Evolutionary conservation across 2,113 vertebrate genomes (phyloP).

Genomic region (Cnemophilus loriae): DNA sequence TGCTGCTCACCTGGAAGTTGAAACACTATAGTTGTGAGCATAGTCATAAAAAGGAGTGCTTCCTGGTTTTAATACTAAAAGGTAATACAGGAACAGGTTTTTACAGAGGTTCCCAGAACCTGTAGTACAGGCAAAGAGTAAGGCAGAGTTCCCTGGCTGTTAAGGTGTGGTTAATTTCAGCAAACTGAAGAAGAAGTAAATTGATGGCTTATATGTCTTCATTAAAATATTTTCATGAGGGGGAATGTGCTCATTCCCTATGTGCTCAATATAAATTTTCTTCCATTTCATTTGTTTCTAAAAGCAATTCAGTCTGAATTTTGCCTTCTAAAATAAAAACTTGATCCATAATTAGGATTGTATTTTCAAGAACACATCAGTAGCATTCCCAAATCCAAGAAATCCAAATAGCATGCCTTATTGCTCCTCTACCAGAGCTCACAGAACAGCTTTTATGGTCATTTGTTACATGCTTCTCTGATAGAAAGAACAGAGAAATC

Average conservation of each 20-base stretch:
- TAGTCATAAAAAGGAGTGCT: not conserved
- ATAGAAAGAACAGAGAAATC: not conserved
- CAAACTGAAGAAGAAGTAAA: not conserved
- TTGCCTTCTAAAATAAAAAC: not conserved
- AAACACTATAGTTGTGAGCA: not conserved
- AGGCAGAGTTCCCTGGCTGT: not conserved
- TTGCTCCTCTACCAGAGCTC: not conserved
- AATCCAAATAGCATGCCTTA: not conserved
- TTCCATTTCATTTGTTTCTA: not conserved
- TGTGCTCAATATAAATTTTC: not conserved
- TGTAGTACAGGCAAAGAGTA: not conserved
- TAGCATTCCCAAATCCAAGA: not conserved
- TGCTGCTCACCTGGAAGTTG: not conserved
- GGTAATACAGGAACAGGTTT: not conserved
- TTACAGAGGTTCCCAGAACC: not conserved
- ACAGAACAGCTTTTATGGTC: not conserved
- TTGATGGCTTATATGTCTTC: not conserved
- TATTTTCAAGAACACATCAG: not conserved
- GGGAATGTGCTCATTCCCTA: not conserved
- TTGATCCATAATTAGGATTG: not conserved
- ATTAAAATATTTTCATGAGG: not conserved
- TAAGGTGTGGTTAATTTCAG: not conserved
- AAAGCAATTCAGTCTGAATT: not conserved
- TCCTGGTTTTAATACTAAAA: not conserved
- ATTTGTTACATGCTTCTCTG: not conserved